These are phyloP conservation scores for Pachyuromys duprasi DNA, from an alignment of 2,797 vertebrate genomes.

Conservation along the genomic window DNA sequence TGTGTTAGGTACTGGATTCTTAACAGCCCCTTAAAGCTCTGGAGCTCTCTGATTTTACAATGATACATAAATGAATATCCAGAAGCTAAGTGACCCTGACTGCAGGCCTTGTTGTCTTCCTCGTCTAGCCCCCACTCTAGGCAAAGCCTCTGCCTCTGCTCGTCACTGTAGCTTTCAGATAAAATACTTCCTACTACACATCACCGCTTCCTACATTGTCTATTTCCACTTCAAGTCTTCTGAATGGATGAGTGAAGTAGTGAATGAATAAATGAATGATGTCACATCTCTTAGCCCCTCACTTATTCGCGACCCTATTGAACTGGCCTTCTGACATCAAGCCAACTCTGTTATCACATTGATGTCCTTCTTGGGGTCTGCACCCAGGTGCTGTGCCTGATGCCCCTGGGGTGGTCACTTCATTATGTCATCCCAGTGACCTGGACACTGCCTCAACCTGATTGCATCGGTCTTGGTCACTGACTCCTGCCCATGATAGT, in stretches of 20 bases:
- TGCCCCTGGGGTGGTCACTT: too few relatives aligned
- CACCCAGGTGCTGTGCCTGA: not conserved
- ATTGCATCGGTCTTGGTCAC: too few relatives aligned
- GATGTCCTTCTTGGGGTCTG: not conserved
- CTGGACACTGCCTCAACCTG: not conserved
- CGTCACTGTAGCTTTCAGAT: too few relatives aligned
- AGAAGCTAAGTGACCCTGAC: not conserved
- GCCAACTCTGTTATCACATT: not conserved
- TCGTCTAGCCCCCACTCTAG: rapidly evolving
- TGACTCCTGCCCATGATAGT: too few relatives aligned
- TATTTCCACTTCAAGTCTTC: not conserved
- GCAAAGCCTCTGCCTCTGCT: rapidly evolving
- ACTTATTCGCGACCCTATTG: not conserved
- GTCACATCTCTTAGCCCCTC: rapidly evolving
- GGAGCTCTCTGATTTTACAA: not conserved
- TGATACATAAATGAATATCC: too few relatives aligned
- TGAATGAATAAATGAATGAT: not conserved
- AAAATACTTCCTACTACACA: too few relatives aligned
- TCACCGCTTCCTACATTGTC: rapidly evolving
- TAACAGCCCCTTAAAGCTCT: not conserved
- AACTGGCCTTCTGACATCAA: not conserved
- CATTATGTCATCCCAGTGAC: rapidly evolving
- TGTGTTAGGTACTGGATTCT: not conserved
- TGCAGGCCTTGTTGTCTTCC: rapidly evolving
- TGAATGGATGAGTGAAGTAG: not conserved